These are phyloP conservation scores for Hyles euphorbiae DNA, from an alignment of 1,140 invertebrate species.

Conservation along the genomic window DNA sequence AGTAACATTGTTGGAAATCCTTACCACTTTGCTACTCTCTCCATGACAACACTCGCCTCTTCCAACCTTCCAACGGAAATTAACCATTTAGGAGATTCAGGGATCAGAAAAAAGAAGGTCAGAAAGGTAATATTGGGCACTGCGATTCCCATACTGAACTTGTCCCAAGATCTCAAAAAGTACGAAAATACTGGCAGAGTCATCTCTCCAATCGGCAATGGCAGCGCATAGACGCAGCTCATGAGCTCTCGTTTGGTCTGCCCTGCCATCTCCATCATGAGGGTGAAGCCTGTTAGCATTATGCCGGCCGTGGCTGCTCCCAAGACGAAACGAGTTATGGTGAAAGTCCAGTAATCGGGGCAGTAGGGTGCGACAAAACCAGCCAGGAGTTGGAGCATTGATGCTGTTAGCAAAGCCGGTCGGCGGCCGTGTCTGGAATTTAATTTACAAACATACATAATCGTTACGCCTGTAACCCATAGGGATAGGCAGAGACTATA, in stretches of 20 bases:
- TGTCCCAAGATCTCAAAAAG: slow-evolving; percentile 73
- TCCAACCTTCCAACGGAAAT: slow-evolving; percentile 61
- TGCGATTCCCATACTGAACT: slow-evolving; percentile 71
- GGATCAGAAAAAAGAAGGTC: slow-evolving; percentile 43
- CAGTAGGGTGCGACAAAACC: slow-evolving; percentile 75
- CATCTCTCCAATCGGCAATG: slow-evolving; percentile 71
- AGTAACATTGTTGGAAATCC: too few relatives aligned
- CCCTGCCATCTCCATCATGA: slow-evolving; percentile 51
- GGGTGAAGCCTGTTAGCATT: slow-evolving; percentile 72
- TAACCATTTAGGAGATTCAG: slow-evolving; percentile 75
- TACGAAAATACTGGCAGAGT: slow-evolving; percentile 72
- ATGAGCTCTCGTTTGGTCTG: slow-evolving; percentile 20
- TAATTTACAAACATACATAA: too few relatives aligned
- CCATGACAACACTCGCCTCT: slow-evolving; percentile 53
- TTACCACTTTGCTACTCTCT: slow-evolving; percentile 48
- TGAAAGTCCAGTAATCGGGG: slow-evolving; percentile 76
- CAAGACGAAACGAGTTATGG: slow-evolving; percentile 72
- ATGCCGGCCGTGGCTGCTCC: slow-evolving; percentile 74
- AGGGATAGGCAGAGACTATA: background rate
- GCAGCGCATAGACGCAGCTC: slow-evolving; percentile 48
- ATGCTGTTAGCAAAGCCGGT: slow-evolving; percentile 47
- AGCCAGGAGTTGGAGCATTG: slow-evolving; percentile 72
- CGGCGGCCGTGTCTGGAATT: slow-evolving; percentile 27
- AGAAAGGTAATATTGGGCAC: slow-evolving; percentile 67
- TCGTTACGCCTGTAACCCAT: too few relatives aligned